Evolutionary conservation across 2,797 vertebrate species (phyloP), one percentile per base, ranked within the genome.

Genomic region (Platyrinchus mystaceus): DNA sequence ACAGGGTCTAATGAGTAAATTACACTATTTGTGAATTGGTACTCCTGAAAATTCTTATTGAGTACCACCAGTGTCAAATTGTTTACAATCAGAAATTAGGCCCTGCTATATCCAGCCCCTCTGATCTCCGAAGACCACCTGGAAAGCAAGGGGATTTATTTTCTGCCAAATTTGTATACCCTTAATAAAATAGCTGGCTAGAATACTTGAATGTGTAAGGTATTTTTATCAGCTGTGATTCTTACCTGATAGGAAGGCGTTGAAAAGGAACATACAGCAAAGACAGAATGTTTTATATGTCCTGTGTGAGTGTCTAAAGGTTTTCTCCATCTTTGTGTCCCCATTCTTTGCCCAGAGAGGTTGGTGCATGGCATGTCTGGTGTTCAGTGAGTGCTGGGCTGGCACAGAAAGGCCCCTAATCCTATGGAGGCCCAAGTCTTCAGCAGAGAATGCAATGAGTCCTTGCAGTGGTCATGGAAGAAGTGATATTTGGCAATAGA

Each of bases 1-100:
- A 2, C 3, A 4, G 23, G 19, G 11, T 1, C 10, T 13, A 24
- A 23, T 2, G 19, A 7, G 19, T 14, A 49, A 43, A 49, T 36
- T 47, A 43, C 26, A 36, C 0, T 55, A 32, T 55, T 75, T 60
- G 41, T 82, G 36, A 27, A n/a, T 43, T 62, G 41, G 30, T 88
- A 30, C 41, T 27, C 34, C 12, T 68, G 47, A 15, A 16, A 55
- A 26, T 49, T 41, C 41, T 43, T 43, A 17, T 9, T 62, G 47
- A 23, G 4, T 10, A 17, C 3, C 3, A 49, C 3, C 24, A 17
- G 15, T 32, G 34, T 9, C 14, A 32, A 41, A 27, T 10, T 41
- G 4, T 24, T 62, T 28, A 12, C 8, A 24, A 41, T 18, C 36
- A 62, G 63, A 49, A 75, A 62, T 28, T 2, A 28, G 27, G 18